phyloP scores from a whole-genome alignment of 1,140 invertebrate genomes.

The Potamilus streckersoni region DNA sequence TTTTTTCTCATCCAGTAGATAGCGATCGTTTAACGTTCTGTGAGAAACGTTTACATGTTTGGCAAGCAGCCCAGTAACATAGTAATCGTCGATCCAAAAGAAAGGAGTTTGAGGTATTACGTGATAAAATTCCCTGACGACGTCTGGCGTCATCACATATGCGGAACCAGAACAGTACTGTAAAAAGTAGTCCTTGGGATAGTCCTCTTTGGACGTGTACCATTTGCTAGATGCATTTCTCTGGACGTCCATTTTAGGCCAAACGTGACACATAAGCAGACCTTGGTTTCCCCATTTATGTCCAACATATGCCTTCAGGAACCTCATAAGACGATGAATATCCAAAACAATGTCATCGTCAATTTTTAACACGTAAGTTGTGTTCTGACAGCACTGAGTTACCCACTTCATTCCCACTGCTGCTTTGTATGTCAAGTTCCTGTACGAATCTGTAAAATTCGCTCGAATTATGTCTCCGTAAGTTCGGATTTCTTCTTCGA shows the following conservation, averaged over 20 bases:
- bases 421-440: slow-evolving; percentile 70
- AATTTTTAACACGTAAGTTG: slow-evolving; percentile 83
- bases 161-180: slow-evolving; percentile 64
- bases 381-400: slow-evolving; percentile 73
- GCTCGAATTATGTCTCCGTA: slow-evolving; percentile 46
- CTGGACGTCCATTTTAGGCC: slow-evolving; percentile 41
- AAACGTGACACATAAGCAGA: slow-evolving; percentile 29
- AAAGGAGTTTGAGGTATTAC: slow-evolving; percentile 40
- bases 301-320: slow-evolving; percentile 8
- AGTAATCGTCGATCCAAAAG: slow-evolving; percentile 64
- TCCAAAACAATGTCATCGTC: slow-evolving; percentile 82
- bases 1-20: slow-evolving; percentile 19
- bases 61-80: slow-evolving; percentile 48
- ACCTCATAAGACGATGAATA: slow-evolving; percentile 23
- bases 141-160: slow-evolving; percentile 58
- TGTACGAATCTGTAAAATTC: slow-evolving; percentile 45
- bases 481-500: slow-evolving; percentile 57
- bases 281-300: slow-evolving; percentile 24
- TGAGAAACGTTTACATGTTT: slow-evolving; percentile 12
- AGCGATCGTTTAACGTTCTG: slow-evolving; percentile 21
- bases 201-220: slow-evolving; percentile 56
- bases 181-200: slow-evolving; percentile 56
- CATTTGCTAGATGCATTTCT: slow-evolving; percentile 62
- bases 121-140: slow-evolving; percentile 54
- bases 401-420: slow-evolving; percentile 87